A percentile compares a stretch with the other conserved stretches of the same genome.
Evolutionary conservation across 2,888 invertebrate species (phyloP).

Genomic region (Tricholauxania praeusta): DNA sequence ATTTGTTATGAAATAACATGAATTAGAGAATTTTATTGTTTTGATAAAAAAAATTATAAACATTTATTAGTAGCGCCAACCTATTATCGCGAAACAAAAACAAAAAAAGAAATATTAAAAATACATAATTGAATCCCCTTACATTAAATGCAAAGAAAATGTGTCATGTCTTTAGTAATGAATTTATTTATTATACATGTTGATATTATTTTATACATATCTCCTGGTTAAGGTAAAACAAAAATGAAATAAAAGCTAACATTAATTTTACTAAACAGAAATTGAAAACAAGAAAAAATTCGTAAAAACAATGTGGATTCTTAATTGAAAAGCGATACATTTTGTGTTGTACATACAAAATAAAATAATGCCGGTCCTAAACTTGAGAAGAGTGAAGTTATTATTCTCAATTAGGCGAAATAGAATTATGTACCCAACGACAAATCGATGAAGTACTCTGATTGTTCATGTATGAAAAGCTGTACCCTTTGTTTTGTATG

Average conservation of each 20-base stretch:
- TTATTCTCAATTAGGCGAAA: too few species aligned
- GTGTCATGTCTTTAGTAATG: conserved; percentile 36
- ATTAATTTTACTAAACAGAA: too few species aligned
- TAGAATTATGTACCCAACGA: too few species aligned
- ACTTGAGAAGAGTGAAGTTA: too few species aligned
- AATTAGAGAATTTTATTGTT: neutral
- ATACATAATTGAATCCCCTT: conserved; percentile 33
- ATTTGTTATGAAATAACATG: conserved; percentile 7
- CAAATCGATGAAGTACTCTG: too few species aligned
- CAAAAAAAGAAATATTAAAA: conserved; percentile 36
- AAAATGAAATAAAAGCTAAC: conserved; percentile 15
- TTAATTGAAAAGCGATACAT: too few species aligned
- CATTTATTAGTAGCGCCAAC: conserved; percentile 25
- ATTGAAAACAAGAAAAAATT: too few species aligned
- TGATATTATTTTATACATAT: conserved; percentile 52
- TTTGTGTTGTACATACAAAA: too few species aligned
- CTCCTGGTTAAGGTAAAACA: conserved; percentile 56
- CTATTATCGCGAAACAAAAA: conserved; percentile 34
- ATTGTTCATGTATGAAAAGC: too few species aligned
- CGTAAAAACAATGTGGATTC: too few species aligned
- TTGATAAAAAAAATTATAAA: neutral
- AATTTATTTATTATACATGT: conserved; percentile 35
- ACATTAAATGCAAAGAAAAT: conserved; percentile 38
- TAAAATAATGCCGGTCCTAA: too few species aligned
- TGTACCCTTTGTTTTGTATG: too few species aligned